A percentile compares a stretch with the other conserved stretches of the same genome.
These are phyloP conservation scores for Neotoma lepida DNA, from an alignment of 2,113 vertebrate genomes.

Conservation along the genomic window DNA sequence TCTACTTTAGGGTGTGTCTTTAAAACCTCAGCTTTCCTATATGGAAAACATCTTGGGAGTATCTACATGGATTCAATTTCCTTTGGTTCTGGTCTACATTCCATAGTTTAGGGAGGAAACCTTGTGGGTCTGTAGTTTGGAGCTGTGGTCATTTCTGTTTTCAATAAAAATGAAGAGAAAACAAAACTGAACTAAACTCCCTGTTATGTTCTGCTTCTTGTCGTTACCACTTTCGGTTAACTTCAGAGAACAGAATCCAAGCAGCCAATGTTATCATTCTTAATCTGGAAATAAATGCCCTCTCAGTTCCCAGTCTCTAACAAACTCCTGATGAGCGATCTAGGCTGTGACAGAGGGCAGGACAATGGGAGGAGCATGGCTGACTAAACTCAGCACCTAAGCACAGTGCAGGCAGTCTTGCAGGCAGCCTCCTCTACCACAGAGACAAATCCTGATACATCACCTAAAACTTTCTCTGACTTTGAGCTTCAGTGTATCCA, in stretches of 20 bases:
- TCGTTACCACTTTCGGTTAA: background rate
- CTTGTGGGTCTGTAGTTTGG: conserved; percentile 36
- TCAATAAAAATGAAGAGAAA: conserved; percentile 16
- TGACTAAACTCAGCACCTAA: background rate
- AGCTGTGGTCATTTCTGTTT: conserved; percentile 47
- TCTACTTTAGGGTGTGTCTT: background rate
- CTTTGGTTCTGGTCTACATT: conserved; percentile 1
- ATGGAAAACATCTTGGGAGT: background rate
- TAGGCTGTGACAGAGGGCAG: background rate
- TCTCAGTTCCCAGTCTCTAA: background rate
- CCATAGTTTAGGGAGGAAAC: background rate
- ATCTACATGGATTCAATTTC: background rate
- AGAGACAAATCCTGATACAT: background rate
- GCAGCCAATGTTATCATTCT: background rate
- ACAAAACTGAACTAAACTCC: background rate
- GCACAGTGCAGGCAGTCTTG: background rate
- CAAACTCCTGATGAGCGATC: background rate
- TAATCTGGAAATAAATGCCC: conserved; percentile 35
- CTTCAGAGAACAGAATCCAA: background rate
- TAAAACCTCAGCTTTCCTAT: background rate
- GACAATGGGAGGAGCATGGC: background rate
- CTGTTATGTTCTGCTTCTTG: background rate
- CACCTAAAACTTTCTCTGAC: background rate
- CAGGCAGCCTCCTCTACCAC: background rate
- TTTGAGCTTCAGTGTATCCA: background rate